Base-by-base conservation (phyloP, 2,888 invertebrate genomes). In the Drosophila dives region DNA sequence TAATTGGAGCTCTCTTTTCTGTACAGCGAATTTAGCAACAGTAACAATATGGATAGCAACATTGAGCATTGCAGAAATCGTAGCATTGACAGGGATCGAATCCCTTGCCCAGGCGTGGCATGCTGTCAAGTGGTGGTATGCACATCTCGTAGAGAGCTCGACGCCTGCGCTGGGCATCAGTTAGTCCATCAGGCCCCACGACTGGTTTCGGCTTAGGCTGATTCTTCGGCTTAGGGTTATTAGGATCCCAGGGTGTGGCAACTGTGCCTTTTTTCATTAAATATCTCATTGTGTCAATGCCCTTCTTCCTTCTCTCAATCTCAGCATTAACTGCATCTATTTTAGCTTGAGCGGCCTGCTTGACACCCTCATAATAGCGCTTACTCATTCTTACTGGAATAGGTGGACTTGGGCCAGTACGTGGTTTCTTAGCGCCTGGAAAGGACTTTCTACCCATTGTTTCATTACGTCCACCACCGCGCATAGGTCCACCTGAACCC, bases 71-170 rank as follows among this genome's bases (percentile, higher is more conserved):
- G 20, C 78, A 76, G 4, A 63, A 8, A 20, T 56, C 60, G 33
- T 51, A 64, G 49, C 61, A 61, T 2, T 23, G 40, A 8, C 77
- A 77, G 0, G 81, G 80, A 76, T 89, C 72, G 12, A 20, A 23
- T 2, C 81, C 80, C 40, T 80, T 91, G n/a, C 84, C 86, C 32
- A 77, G 80, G 0, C 91, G 81, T 12, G 89, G 81, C 33, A 90
- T 67, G 61, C 66, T 74, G 4, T 89, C 83, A 0, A 92, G 56
- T 5, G 87, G 67, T 0, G 88, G 91, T 6, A 82, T 68, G 17
- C 81, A 77, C 23, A 72, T 63, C 20, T 83, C 70, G 11, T 54
- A 63, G 6, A 90, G 70, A 2, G 26, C 54, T 8, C 65, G 65
- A 11, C 73, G 83, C 20, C 23, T 61, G 4, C 90, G 78, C 23